Evolutionary conservation across 2,888 invertebrate genomes (phyloP).

Genomic region (Nezara viridula): DNA sequence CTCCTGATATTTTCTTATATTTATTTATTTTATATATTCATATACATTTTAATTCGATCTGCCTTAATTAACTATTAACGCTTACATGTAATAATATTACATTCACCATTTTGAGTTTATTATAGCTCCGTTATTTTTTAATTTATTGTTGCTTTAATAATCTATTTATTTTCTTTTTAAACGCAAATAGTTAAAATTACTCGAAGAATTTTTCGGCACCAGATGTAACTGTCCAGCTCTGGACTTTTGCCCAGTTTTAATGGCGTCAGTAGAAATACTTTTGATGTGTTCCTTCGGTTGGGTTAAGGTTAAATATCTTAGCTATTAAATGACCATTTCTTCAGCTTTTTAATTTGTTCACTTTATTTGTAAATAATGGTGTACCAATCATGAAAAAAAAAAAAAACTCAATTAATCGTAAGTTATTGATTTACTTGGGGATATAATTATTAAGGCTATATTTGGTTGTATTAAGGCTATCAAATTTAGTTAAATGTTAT

Average conservation of each 20-base stretch:
- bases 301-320: not conserved
- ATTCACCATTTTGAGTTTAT: not conserved
- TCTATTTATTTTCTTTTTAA: not conserved
- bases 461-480: too few species aligned
- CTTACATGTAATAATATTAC: not conserved
- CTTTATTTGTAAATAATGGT: not conserved
- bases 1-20: too few species aligned
- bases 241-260: not conserved
- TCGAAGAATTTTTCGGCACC: not conserved
- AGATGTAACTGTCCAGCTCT: constrained; percentile 20
- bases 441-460: too few species aligned
- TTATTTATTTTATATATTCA: too few species aligned
- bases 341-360: not conserved
- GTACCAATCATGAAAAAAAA: not conserved
- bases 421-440: too few species aligned
- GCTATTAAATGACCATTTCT: not conserved
- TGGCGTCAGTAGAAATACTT: constrained; percentile 9
- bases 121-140: not conserved
- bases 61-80: too few species aligned
- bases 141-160: too few species aligned
- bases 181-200: not conserved
- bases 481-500: too few species aligned
- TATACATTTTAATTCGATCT: too few species aligned
- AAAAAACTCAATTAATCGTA: not conserved
- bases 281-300: not conserved